Conservation (phyloP, 2,888 invertebrate genomes). For the Palloptera scutellata region DNA sequence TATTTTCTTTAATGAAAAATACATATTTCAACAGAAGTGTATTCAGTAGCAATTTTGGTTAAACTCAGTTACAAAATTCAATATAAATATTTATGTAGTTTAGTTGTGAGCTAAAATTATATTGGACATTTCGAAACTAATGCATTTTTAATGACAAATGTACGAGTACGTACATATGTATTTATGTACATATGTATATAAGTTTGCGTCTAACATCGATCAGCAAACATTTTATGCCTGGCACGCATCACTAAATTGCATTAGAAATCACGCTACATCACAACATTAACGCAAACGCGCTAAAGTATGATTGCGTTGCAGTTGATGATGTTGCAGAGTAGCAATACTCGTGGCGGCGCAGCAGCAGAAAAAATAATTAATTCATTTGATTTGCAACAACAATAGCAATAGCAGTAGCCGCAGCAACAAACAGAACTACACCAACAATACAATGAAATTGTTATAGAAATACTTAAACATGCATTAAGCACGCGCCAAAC, state of each 20-base stretch:
- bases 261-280: not conserved
- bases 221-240: no score
- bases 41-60: no score
- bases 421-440: constrained; percentile 4
- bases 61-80: no score
- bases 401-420: constrained; percentile 6
- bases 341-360: constrained; percentile 25
- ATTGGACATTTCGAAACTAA: no score
- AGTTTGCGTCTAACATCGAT: no score
- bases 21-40: no score
- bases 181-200: no score
- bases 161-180: no score
- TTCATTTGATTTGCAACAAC: constrained; percentile 4
- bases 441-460: constrained; percentile 14
- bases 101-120: no score
- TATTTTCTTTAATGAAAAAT: no score
- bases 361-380: constrained; percentile 3
- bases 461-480: constrained; percentile 24
- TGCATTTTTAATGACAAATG: no score
- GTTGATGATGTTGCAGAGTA: constrained; percentile 34
- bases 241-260: not conserved
- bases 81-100: no score
- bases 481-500: constrained; percentile 40
- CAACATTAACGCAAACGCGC: not conserved
- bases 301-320: constrained; percentile 2